Conservation (phyloP, 2,888 invertebrate species). For the Brachypterus glaber region DNA sequence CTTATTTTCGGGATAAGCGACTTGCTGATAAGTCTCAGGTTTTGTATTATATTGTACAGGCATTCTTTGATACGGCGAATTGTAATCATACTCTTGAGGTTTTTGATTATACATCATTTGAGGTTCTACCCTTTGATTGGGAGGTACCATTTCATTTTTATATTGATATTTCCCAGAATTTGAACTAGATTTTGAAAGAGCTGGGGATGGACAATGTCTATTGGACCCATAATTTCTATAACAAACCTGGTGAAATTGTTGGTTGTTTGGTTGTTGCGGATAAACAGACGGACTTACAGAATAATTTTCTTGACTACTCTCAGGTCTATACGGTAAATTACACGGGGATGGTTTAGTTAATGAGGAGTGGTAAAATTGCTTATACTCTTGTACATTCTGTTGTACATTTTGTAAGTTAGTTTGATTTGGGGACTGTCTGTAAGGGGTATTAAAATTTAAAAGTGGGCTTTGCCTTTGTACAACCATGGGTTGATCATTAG, state of each 20-base stretch:
- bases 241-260: too few relatives aligned
- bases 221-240: too few relatives aligned
- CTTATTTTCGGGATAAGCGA: conserved; percentile 28
- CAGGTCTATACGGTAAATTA: too few relatives aligned
- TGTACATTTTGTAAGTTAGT: conserved; percentile 25
- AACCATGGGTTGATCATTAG: background rate
- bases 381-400: too few relatives aligned
- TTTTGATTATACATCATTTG: conserved; percentile 16
- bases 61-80: conserved; percentile 31
- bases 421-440: conserved; percentile 33
- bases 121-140: conserved; percentile 16
- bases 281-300: too few relatives aligned
- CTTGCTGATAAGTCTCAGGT: conserved; percentile 30
- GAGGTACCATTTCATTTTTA: conserved; percentile 29
- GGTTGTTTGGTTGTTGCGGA: too few relatives aligned
- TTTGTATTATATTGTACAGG: conserved; percentile 7
- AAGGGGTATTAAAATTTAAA: conserved; percentile 17
- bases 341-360: too few relatives aligned
- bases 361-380: too few relatives aligned
- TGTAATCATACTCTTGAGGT: conserved; percentile 13
- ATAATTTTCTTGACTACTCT: too few relatives aligned
- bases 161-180: conserved; percentile 12
- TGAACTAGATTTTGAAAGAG: conserved; percentile 28
- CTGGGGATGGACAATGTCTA: conserved; percentile 35
- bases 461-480: background rate